phyloP scores from a whole-genome alignment of 2,888 invertebrate species.

The Papilio gigon region DNA sequence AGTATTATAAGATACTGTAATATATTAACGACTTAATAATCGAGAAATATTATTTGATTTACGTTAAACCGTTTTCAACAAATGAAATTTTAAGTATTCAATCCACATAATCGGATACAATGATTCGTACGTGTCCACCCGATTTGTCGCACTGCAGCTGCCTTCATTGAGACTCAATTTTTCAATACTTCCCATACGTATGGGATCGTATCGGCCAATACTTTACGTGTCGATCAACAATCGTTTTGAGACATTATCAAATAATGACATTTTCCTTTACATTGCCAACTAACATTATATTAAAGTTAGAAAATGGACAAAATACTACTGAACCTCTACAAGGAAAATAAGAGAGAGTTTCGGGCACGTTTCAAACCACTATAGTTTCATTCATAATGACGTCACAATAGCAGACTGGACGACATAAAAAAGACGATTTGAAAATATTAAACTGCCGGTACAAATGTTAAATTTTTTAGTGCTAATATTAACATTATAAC shows the following conservation, averaged over 20 bases:
- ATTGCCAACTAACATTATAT: not conserved
- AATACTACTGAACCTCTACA: not conserved
- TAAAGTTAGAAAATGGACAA: no score
- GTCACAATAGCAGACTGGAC: no score
- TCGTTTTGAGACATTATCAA: constrained; percentile 13
- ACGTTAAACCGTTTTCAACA: constrained; percentile 56
- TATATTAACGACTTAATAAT: no score
- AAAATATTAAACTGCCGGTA: no score
- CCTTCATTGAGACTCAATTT: constrained; percentile 55
- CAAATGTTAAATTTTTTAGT: no score
- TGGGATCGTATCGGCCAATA: constrained; percentile 44
- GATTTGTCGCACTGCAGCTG: constrained; percentile 76
- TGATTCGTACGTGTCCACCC: constrained; percentile 64
- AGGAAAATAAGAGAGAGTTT: not conserved
- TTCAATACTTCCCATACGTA: constrained; percentile 61
- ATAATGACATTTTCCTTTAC: constrained; percentile 16
- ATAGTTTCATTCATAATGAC: no score
- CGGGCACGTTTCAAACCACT: no score
- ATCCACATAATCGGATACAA: constrained; percentile 50
- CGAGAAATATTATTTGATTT: no score
- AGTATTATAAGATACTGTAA: no score
- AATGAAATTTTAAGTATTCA: constrained; percentile 57
- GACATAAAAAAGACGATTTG: no score
- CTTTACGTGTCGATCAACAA: constrained; percentile 47
- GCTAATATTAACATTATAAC: no score